Conservation (phyloP, 2,888 invertebrate genomes). For the Sialis lutaria region DNA sequence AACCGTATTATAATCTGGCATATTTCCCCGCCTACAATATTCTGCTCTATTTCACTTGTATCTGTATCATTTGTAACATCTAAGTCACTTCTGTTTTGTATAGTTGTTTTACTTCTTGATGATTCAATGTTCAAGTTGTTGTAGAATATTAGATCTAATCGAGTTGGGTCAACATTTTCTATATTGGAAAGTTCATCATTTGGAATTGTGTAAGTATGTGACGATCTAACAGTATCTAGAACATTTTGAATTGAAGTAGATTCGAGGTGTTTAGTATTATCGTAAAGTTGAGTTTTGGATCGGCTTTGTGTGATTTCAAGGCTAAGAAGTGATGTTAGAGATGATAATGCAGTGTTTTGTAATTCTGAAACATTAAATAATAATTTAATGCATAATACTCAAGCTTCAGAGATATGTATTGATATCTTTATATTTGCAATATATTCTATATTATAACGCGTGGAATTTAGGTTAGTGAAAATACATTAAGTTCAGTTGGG, state of each 20-base stretch:
- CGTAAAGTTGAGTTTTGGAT: constrained; percentile 2
- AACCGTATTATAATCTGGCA: constrained; percentile 27
- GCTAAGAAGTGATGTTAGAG: constrained; percentile 15
- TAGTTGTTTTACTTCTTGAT: not conserved
- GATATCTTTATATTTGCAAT: too few species aligned
- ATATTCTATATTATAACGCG: too few species aligned
- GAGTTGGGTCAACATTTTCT: too few species aligned
- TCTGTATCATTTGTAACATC: not conserved
- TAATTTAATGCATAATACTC: not conserved
- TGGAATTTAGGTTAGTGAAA: too few species aligned
- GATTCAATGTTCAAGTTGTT: too few species aligned
- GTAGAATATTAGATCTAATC: too few species aligned
- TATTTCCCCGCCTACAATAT: constrained; percentile 25
- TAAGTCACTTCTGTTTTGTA: not conserved
- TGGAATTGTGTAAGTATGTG: constrained; percentile 4
- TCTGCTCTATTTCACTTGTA: not conserved
- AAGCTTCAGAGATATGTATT: too few species aligned
- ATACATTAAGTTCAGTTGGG: too few species aligned
- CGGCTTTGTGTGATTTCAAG: constrained; percentile 11
- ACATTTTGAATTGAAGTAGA: constrained; percentile 15
- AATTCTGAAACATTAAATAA: constrained; percentile 13
- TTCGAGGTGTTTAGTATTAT: not conserved
- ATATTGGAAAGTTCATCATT: too few species aligned
- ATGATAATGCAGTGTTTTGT: constrained; percentile 16
- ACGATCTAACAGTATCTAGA: constrained; percentile 17